Conservation (phyloP, 2,113 vertebrate species). For the Bubalus kerabau region DNA sequence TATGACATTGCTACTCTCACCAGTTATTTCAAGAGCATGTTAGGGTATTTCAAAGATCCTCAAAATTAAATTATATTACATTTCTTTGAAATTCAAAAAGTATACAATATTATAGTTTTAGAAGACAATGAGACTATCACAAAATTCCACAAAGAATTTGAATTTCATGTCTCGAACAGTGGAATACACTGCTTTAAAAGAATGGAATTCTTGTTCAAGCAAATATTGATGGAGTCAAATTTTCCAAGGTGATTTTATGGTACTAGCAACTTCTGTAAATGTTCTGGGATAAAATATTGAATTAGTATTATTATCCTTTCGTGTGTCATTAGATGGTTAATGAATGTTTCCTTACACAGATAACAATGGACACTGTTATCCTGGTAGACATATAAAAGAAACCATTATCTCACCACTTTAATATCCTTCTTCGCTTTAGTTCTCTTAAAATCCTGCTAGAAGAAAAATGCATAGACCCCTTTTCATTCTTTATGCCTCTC, state of each 20-base stretch:
- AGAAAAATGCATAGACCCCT: not conserved
- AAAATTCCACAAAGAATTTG: not conserved
- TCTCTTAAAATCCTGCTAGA: constrained; percentile 16
- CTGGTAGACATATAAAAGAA: constrained; percentile 37
- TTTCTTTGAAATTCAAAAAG: not conserved
- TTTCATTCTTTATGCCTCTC: not conserved
- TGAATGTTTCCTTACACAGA: constrained; percentile 16
- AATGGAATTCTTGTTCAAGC: not conserved
- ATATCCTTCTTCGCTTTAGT: constrained; percentile 31
- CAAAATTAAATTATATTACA: not conserved
- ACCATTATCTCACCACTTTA: constrained; percentile 15
- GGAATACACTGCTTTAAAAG: not conserved
- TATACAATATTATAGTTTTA: not conserved
- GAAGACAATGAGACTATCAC: not conserved
- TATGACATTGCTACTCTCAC: rapidly evolving
- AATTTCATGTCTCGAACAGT: not conserved
- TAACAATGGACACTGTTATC: constrained; percentile 23
- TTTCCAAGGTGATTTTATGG: constrained; percentile 15
- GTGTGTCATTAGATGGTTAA: constrained; percentile 32
- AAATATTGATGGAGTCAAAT: not conserved
- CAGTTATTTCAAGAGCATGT: not conserved
- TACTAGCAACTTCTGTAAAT: constrained; percentile 4
- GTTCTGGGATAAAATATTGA: constrained; percentile 42
- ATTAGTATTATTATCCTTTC: constrained; percentile 40
- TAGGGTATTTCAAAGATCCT: not conserved